Evolutionary conservation across 2,113 vertebrate species (phyloP).

Genomic region (Apeltes quadracus): DNA sequence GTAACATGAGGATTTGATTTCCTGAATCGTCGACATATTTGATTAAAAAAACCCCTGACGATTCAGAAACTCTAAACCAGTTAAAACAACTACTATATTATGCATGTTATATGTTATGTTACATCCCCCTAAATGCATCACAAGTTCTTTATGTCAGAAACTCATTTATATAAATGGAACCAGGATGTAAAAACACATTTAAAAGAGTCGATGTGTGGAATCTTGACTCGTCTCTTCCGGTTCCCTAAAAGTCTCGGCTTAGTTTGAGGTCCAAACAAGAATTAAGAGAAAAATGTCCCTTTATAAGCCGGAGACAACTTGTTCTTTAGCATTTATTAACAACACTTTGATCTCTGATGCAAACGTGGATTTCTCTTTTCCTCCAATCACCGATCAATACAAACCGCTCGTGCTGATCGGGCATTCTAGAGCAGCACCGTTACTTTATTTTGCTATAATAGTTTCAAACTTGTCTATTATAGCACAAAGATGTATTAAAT

Average conservation of each 20-base stretch:
- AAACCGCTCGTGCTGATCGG: not conserved
- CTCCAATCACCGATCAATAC: not conserved
- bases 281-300: conserved; percentile 1
- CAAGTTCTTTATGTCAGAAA: too few species aligned
- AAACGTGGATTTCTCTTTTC: not conserved
- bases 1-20: not conserved
- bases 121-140: too few species aligned
- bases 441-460: not conserved
- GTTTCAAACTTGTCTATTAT: not conserved
- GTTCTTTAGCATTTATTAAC: not conserved
- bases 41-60: conserved; percentile 6
- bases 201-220: conserved; percentile 32
- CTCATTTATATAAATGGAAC: too few species aligned
- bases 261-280: conserved; percentile 62
- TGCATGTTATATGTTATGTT: too few species aligned
- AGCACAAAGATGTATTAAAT: not conserved
- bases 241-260: conserved; percentile 32
- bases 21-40: conserved; percentile 34
- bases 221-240: conserved; percentile 8
- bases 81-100: too few species aligned
- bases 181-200: not conserved
- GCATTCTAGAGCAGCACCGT: not conserved
- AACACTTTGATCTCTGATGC: conserved; percentile 12
- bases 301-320: conserved; percentile 28
- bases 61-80: not conserved